Percentiles rank a stretch among this genome's conserved stretches.
phyloP scores from a whole-genome alignment of 2,888 invertebrate species.

The Eumerus sabulonum region DNA sequence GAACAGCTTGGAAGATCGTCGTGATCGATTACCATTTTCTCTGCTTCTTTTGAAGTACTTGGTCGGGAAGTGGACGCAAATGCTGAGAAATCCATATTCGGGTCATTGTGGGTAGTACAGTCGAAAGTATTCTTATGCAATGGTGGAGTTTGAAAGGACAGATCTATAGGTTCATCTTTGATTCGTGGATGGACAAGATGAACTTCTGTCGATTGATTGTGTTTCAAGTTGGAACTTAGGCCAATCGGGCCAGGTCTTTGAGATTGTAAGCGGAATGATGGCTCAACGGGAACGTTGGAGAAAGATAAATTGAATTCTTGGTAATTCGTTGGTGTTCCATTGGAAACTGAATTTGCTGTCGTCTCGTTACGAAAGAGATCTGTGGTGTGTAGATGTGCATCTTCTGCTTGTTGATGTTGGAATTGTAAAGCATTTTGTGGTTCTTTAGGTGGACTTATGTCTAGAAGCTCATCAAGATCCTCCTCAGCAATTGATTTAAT shows the following conservation, averaged over 20 bases:
- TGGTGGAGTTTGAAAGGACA: constrained; percentile 26
- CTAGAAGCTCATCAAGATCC: constrained; percentile 71
- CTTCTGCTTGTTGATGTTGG: constrained; percentile 33
- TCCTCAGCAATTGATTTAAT: constrained; percentile 61
- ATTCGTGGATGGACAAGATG: constrained; percentile 41
- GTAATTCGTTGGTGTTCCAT: constrained; percentile 29
- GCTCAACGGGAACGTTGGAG: constrained; percentile 15
- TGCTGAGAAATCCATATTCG: constrained; percentile 42
- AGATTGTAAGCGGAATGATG: constrained; percentile 19
- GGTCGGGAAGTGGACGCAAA: not conserved
- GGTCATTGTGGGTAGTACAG: constrained; percentile 14
- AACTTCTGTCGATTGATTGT: constrained; percentile 21
- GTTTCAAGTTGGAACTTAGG: not conserved
- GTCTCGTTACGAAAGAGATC: constrained; percentile 16
- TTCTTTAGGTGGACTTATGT: constrained; percentile 24
- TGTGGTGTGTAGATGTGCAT: constrained; percentile 23
- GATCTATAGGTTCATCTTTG: constrained; percentile 47
- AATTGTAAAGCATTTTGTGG: constrained; percentile 13
- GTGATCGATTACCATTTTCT: not conserved
- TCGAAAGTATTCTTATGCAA: not conserved
- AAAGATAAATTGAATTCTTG: constrained; percentile 45
- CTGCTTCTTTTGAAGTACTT: not conserved
- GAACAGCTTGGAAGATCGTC: constrained; percentile 16
- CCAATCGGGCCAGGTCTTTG: constrained; percentile 20
- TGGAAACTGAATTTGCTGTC: not conserved